Evolutionary conservation across 2,888 invertebrate species (phyloP), one percentile per base, ranked within the genome.

Genomic region (Lepidonotus clava): DNA sequence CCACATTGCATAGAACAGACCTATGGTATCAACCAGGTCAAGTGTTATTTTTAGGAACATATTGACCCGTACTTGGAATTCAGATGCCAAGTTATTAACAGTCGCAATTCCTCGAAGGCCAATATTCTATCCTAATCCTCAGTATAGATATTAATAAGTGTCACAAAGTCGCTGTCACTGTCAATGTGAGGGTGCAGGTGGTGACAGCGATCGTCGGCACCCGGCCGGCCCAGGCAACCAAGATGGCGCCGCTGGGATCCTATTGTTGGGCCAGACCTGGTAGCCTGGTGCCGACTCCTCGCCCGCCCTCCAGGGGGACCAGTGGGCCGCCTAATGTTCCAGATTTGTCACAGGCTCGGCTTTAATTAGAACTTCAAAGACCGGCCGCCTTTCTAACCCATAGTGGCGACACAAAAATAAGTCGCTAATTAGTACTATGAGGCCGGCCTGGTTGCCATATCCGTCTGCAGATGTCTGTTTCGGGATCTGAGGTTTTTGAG

Each of bases 291-390:
- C 61, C 24, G 5, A n/a, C 61, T 32, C 28, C 61, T 1, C n/a
- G 28, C 61, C 61, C 24, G 28, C 28, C 28, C 61, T 24, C 61
- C 61, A 11, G 46, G 8, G 28, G 61, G n/a, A n/a, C 28, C 61
- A 11, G 28, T 28, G n/a, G 8, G 24, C 61, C 28, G 61, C 24
- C 28, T 28, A 61, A 61, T 28, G 61, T 14, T 28, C 28, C 80
- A 24, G 32, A 80, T 80, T 80, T 80, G 76, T 76, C 76, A 76
- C 76, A 36, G 76, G 6, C 40, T 1, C 34, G 41, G 46, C 80
- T 46, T 24, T 80, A 80, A 80, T 80, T 80, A 80, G 80, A 80
- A 80, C 80, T 32, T 80, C 80, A 80, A 80, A 80, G 80, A 24
- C 46, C 24, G 41, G 41, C 28, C 28, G 46, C 1, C 46, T 41